Evolutionary conservation across 2,113 vertebrate genomes (phyloP).

Genomic region (Strigops habroptila): DNA sequence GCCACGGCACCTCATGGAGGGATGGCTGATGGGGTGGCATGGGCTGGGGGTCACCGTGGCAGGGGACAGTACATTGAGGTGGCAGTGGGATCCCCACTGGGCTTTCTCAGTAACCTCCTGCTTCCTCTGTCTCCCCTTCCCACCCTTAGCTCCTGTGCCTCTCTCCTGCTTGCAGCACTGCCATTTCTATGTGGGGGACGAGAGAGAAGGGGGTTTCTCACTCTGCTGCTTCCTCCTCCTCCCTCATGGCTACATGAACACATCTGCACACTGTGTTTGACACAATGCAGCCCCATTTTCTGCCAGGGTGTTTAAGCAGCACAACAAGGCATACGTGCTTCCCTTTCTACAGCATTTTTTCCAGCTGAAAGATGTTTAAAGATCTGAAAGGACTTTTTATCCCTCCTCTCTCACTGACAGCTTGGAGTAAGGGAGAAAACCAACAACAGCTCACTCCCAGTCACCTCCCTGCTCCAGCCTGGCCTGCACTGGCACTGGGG

Average conservation of each 20-base stretch:
- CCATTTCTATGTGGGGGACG: background rate
- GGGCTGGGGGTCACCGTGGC: rapidly evolving
- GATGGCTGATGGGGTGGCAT: background rate
- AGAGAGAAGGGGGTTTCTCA: background rate
- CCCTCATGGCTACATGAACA: rapidly evolving
- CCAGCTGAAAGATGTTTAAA: background rate
- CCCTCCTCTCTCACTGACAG: background rate
- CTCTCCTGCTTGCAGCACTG: background rate
- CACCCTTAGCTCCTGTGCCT: background rate
- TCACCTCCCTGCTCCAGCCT: rapidly evolving
- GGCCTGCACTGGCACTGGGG: rapidly evolving
- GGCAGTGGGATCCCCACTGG: background rate
- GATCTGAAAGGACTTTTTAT: background rate
- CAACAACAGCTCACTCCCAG: background rate
- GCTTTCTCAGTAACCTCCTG: background rate
- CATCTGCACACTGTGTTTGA: rapidly evolving
- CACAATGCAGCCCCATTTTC: rapidly evolving
- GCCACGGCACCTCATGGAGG: rapidly evolving
- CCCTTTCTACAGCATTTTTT: background rate
- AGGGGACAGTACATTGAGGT: background rate
- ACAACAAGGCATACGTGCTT: rapidly evolving
- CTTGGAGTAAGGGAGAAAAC: rapidly evolving
- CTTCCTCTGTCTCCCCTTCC: background rate
- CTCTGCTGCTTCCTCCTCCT: background rate
- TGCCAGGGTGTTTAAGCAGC: background rate